Evolutionary conservation across 1,140 invertebrate species (phyloP).

Genomic region (Xylocopa sonorina): DNA sequence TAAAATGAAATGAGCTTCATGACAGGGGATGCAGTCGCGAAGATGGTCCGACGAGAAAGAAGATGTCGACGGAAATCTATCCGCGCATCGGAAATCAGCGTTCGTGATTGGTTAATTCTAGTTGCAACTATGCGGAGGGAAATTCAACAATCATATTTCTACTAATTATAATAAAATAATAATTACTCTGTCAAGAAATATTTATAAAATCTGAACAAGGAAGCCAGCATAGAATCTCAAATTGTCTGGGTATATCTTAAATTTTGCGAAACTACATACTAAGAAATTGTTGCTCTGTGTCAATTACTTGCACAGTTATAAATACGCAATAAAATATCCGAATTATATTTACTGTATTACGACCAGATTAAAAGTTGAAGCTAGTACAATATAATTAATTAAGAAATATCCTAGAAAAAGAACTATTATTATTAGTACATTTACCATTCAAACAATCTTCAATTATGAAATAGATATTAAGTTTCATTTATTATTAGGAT

Average conservation of each 20-base stretch:
- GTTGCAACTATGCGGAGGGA: too few species aligned
- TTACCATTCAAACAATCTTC: background rate
- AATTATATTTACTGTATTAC: background rate
- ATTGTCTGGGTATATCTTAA: constrained; percentile 15
- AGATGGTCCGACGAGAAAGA: too few species aligned
- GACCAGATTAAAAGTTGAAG: background rate
- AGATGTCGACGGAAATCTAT: too few species aligned
- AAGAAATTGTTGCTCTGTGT: background rate
- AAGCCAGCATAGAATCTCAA: too few species aligned
- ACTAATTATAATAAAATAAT: too few species aligned
- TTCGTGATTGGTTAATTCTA: too few species aligned
- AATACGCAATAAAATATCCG: background rate
- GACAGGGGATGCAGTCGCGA: too few species aligned
- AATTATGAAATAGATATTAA: background rate
- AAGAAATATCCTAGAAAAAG: background rate
- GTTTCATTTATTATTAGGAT: constrained; percentile 5
- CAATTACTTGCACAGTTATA: background rate
- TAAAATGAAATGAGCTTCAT: too few species aligned
- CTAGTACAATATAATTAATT: background rate
- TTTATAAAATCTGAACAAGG: too few species aligned
- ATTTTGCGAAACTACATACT: background rate
- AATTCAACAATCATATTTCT: too few species aligned
- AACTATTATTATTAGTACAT: background rate
- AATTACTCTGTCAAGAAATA: too few species aligned
- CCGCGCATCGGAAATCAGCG: too few species aligned